Evolutionary conservation across 2,797 vertebrate genomes (phyloP).

Genomic region (Protosalanx chinensis): DNA sequence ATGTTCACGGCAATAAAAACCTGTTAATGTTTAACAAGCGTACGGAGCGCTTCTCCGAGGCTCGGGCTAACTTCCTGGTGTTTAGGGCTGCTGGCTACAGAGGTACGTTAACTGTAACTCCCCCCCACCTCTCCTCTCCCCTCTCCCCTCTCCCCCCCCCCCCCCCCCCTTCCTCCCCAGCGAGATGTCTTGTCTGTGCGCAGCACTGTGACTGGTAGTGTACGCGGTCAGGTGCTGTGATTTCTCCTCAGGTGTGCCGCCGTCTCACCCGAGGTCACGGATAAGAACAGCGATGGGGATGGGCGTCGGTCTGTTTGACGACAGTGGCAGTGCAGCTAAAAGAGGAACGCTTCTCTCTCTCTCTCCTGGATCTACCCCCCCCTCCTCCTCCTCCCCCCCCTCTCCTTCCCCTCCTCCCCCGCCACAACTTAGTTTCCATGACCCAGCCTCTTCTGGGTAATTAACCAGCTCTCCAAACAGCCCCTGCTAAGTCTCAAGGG

Average conservation of each 20-base stretch:
- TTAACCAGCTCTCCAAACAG: slow-evolving; percentile 71
- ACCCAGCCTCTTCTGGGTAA: slow-evolving; percentile 79
- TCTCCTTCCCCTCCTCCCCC: background rate
- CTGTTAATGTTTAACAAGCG: slow-evolving; percentile 78
- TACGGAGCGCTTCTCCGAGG: slow-evolving; percentile 53
- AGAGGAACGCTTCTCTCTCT: too few species aligned
- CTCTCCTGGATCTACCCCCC: too few species aligned
- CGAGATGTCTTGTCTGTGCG: too few species aligned
- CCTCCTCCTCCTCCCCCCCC: background rate
- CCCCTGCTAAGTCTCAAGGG: slow-evolving; percentile 60
- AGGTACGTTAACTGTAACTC: too few species aligned
- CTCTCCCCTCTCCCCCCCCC: too few species aligned
- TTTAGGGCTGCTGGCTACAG: too few species aligned
- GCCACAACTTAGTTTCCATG: slow-evolving; percentile 66
- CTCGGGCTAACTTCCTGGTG: slow-evolving; percentile 18
- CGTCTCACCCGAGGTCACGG: background rate
- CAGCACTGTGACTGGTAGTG: too few species aligned
- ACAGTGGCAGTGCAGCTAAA: background rate
- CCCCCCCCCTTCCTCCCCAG: too few species aligned
- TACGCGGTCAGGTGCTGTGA: background rate
- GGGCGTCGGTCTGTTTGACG: background rate
- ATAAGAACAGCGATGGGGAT: background rate
- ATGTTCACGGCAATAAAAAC: slow-evolving; percentile 72
- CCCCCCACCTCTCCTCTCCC: too few species aligned
- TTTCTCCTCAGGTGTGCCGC: background rate